phyloP scores from a whole-genome alignment of 2,888 invertebrate genomes.

The Unio delphinus region DNA sequence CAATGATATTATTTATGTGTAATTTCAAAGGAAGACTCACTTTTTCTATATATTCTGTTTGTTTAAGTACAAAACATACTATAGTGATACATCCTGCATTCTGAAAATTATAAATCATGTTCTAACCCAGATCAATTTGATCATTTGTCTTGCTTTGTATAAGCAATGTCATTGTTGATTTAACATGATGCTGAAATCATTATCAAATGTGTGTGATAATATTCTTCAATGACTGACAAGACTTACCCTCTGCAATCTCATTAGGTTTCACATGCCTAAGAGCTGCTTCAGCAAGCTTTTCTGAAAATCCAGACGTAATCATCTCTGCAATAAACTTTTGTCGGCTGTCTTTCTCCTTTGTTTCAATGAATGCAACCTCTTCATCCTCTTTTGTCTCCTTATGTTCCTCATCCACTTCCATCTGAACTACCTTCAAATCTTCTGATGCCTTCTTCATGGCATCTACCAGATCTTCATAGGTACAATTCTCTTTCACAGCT shows the following conservation, averaged over 20 bases:
- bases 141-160: too few relatives aligned
- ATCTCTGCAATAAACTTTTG: slow-evolving; percentile 33
- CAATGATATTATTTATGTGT: too few relatives aligned
- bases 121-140: too few relatives aligned
- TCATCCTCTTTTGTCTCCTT: slow-evolving; percentile 3
- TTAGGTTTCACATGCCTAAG: slow-evolving; percentile 21
- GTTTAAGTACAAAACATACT: too few relatives aligned
- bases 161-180: background rate
- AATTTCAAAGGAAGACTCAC: too few relatives aligned
- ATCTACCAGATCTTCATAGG: slow-evolving; percentile 30
- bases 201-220: too few relatives aligned
- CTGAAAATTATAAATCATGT: too few relatives aligned
- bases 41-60: too few relatives aligned
- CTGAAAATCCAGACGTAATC: slow-evolving; percentile 31
- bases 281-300: slow-evolving; percentile 31
- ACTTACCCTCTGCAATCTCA: slow-evolving; percentile 32
- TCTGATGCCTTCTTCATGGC: slow-evolving; percentile 31
- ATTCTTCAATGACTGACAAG: slow-evolving; percentile 5
- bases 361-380: slow-evolving; percentile 31
- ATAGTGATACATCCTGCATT: too few relatives aligned
- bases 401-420: slow-evolving; percentile 13
- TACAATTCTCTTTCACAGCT: slow-evolving; percentile 41
- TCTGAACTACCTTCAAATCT: slow-evolving; percentile 10
- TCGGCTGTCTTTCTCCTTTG: slow-evolving; percentile 17
- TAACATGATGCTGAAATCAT: slow-evolving; percentile 46